These are phyloP conservation scores for Puffinus mauretanicus DNA, from an alignment of 2,113 vertebrate species.

Conservation along the genomic window DNA sequence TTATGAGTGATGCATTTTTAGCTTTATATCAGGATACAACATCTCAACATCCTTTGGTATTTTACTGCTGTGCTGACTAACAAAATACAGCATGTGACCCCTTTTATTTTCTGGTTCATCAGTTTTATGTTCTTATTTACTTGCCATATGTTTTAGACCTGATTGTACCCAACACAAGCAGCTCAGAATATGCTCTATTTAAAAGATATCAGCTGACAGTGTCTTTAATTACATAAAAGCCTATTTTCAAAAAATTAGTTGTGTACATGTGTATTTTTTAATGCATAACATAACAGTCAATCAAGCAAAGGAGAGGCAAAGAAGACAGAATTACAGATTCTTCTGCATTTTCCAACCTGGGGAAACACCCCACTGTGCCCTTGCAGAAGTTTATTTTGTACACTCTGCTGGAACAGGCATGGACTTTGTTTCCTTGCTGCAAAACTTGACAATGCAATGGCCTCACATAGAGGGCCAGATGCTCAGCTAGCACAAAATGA, in stretches of 20 bases:
- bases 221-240: background rate
- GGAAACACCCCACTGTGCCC: background rate
- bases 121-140: constrained; percentile 16
- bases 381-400: background rate
- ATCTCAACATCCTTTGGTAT: background rate
- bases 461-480: background rate
- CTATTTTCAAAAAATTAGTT: background rate
- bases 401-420: background rate
- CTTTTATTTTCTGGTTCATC: constrained; percentile 31
- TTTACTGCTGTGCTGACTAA: background rate
- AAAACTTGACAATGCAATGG: background rate
- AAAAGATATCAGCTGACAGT: background rate
- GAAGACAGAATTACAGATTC: background rate
- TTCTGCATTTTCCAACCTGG: background rate
- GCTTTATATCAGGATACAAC: background rate
- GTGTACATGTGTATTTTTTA: accelerated
- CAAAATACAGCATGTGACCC: background rate
- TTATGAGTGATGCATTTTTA: background rate
- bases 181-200: background rate
- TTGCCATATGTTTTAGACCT: background rate
- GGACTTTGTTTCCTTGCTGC: background rate
- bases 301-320: background rate
- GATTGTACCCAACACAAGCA: background rate
- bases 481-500: background rate
- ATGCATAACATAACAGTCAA: background rate